These are phyloP conservation scores for Laodelphax striatellus DNA, from an alignment of 1,140 invertebrate genomes.

Conservation along the genomic window DNA sequence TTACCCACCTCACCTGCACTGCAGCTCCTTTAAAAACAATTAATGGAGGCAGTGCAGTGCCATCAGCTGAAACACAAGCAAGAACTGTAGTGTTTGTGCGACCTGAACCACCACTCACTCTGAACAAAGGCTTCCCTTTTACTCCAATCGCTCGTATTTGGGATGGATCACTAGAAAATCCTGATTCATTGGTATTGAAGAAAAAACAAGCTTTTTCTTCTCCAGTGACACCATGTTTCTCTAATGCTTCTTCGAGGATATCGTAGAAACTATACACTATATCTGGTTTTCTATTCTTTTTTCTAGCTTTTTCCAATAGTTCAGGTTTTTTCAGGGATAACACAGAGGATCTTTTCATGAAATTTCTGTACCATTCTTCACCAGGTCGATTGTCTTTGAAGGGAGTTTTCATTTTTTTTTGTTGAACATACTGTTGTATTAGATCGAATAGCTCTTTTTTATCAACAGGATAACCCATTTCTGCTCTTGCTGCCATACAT, in stretches of 20 bases:
- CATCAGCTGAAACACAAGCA: slow-evolving; percentile 25
- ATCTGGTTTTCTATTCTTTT: slow-evolving; percentile 2
- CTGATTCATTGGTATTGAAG: slow-evolving; percentile 3
- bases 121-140: slow-evolving; percentile 22
- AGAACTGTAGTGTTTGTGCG: slow-evolving; percentile 25
- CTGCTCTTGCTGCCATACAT: slow-evolving; percentile 24
- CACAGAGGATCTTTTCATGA: slow-evolving; percentile 25
- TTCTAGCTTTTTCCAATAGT: slow-evolving; percentile 5
- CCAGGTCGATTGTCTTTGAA: slow-evolving; percentile 30
- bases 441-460: slow-evolving; percentile 26
- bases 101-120: slow-evolving; percentile 25
- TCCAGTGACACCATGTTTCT: background rate
- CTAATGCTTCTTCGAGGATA: background rate
- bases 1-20: slow-evolving; percentile 26
- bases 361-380: slow-evolving; percentile 29
- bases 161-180: slow-evolving; percentile 3
- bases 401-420: slow-evolving; percentile 25
- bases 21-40: slow-evolving; percentile 27
- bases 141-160: slow-evolving; percentile 17
- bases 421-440: slow-evolving; percentile 23
- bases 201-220: background rate
- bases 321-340: slow-evolving; percentile 28
- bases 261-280: slow-evolving; percentile 3
- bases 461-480: slow-evolving; percentile 28
- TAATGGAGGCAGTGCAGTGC: slow-evolving; percentile 22